Base-by-base conservation (phyloP, 2,888 invertebrate genomes). In the Hydropsyche betteni region DNA sequence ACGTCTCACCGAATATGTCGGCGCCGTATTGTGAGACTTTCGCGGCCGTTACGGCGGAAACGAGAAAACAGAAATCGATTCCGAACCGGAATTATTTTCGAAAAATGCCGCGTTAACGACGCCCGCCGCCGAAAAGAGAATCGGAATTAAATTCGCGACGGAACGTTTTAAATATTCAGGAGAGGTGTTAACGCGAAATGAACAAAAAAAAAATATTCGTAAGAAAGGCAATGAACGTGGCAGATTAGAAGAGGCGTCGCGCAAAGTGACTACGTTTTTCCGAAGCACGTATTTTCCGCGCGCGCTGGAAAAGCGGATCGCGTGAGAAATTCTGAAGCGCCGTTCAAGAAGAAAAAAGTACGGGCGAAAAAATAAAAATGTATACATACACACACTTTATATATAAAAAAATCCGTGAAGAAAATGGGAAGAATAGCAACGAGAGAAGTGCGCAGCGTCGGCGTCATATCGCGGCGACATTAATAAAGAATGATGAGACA, bases 401-500 rank as follows among this genome's bases (percentile, higher is more conserved):
- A 24, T 24, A 1, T 44, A 44, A 44, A 44, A 44, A 44, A 44
- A 8, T 8, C 44, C 44, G 44, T 8, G 33, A 36, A 44, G 24
- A n/a, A 68, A 44, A 68, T 36, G n/a, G 1, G 68, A 36, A 44
- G 33, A n/a, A 52, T 14, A 52, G 44, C 36, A 24, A 64, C 44
- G 44, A 14, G 74, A 12, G 10, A 44, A 44, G 8, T 16, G 58
- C 24, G 58, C 24, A 58, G 24, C 4, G 58, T 24, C 24, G 58
- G 16, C 58, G 58, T 58, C 58, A 58, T 58, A 16, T 58, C 16
- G 58, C 16, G 50, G 36, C 51, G 69, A 69, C 55, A 74, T 72
- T 76, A 74, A 74, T 76, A 76, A 76, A 74, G 76, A 76, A 76
- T 69, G 76, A 76, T 76, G 76, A 58, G 69, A 69, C 69, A 76